Evolutionary conservation across 2,888 invertebrate species (phyloP).

Genomic region (Monochamus alternatus): DNA sequence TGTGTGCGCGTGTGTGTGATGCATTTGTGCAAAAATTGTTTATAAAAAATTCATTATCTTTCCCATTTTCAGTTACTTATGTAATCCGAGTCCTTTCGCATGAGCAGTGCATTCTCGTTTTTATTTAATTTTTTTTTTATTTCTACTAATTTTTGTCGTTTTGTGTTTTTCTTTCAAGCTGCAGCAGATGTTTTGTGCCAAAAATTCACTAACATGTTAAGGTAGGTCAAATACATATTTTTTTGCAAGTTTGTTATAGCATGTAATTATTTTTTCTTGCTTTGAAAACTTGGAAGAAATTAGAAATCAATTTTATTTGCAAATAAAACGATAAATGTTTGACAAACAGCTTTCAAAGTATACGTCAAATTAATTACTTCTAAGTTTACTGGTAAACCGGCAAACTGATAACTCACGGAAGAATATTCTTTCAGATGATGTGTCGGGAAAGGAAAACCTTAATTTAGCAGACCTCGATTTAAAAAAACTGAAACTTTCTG

Average conservation of each 20-base stretch:
- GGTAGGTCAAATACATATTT: slow-evolving; percentile 63
- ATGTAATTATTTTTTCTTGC: slow-evolving; percentile 35
- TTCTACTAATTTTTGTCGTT: slow-evolving; percentile 69
- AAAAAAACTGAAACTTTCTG: slow-evolving; percentile 79
- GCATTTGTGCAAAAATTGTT: too few species aligned
- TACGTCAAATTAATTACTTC: slow-evolving; percentile 15
- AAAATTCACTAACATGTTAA: slow-evolving; percentile 66
- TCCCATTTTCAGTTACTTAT: neutral
- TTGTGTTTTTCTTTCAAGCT: slow-evolving; percentile 64
- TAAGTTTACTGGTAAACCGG: slow-evolving; percentile 11
- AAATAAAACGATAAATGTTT: neutral
- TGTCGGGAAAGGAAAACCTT: slow-evolving; percentile 67
- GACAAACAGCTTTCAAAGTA: neutral
- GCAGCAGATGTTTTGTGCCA: slow-evolving; percentile 69
- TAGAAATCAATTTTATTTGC: neutral
- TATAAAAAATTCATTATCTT: neutral
- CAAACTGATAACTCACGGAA: slow-evolving; percentile 16
- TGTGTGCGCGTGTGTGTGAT: too few species aligned
- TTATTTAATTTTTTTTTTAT: slow-evolving; percentile 50
- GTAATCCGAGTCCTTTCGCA: slow-evolving; percentile 34
- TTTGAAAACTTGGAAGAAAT: slow-evolving; percentile 29
- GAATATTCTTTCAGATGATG: slow-evolving; percentile 64
- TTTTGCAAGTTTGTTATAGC: slow-evolving; percentile 50
- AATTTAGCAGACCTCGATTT: slow-evolving; percentile 76
- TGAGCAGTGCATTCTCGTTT: slow-evolving; percentile 41